Evolutionary conservation across 2,797 vertebrate species (phyloP).

Genomic region (Sebastes goodei): DNA sequence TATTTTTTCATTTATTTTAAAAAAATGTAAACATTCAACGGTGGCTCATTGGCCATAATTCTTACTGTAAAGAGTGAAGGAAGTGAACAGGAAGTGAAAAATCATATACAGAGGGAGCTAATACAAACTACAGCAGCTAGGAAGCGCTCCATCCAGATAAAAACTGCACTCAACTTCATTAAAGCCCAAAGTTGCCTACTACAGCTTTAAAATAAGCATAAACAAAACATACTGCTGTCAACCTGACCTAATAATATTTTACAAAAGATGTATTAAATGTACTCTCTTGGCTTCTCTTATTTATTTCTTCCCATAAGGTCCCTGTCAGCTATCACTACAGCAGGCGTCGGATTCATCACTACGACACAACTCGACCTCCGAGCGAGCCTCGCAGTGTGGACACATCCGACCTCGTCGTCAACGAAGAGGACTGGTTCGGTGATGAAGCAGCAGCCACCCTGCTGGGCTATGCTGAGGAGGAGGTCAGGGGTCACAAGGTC

Average conservation of each 20-base stretch:
- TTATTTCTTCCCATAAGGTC: slow-evolving; percentile 74
- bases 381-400: slow-evolving; percentile 85
- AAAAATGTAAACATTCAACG: not conserved
- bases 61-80: not conserved
- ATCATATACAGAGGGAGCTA: not conserved
- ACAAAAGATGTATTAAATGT: not conserved
- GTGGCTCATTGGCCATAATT: not conserved
- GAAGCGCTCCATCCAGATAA: not conserved
- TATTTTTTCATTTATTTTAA: not conserved
- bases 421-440: slow-evolving; percentile 81
- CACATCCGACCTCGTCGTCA: slow-evolving; percentile 88
- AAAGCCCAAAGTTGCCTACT: not conserved
- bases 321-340: slow-evolving; percentile 90
- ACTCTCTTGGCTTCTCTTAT: slow-evolving; percentile 29
- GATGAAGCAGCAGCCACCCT: slow-evolving; percentile 86
- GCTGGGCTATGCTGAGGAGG: slow-evolving; percentile 89
- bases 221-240: not conserved
- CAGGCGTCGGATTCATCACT: slow-evolving; percentile 73
- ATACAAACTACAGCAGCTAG: not conserved
- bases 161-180: not conserved
- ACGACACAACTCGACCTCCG: slow-evolving; percentile 68
- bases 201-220: not conserved
- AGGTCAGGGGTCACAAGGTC: slow-evolving; percentile 89
- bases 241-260: not conserved
- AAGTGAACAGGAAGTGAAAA: not conserved